Evolutionary conservation across 2,888 invertebrate genomes (phyloP).

Genomic region (Caenorhabditis zanzibari): DNA sequence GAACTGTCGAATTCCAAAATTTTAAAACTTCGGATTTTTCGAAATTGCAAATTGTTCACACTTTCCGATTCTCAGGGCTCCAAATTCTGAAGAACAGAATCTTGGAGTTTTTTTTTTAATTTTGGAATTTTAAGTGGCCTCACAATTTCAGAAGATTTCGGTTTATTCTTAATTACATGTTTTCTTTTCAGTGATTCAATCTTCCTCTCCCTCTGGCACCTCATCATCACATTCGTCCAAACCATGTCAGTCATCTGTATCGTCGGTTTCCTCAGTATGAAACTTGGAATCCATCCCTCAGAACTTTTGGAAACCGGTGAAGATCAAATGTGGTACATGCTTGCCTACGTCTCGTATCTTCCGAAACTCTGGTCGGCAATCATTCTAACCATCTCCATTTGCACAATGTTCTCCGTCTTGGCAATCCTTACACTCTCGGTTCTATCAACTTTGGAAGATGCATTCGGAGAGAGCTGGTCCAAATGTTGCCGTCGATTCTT

Average conservation of each 20-base stretch:
- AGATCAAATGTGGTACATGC: conserved; percentile 80
- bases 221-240: conserved; percentile 71
- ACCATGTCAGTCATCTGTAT: conserved; percentile 77
- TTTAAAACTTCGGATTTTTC: too few relatives aligned
- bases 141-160: too few relatives aligned
- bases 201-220: conserved; percentile 76
- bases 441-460: conserved; percentile 81
- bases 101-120: too few relatives aligned
- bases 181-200: conserved; percentile 78
- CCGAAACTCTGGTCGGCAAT: conserved; percentile 80
- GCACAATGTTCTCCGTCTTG: conserved; percentile 78
- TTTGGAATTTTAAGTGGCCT: too few relatives aligned
- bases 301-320: conserved; percentile 80
- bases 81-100: neutral
- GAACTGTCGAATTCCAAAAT: too few relatives aligned
- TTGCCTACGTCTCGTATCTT: conserved; percentile 79
- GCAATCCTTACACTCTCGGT: conserved; percentile 81
- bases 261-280: conserved; percentile 77
- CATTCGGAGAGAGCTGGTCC: conserved; percentile 81
- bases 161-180: too few relatives aligned
- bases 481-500: conserved; percentile 81
- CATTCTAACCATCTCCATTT: conserved; percentile 75
- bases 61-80: too few relatives aligned
- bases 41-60: too few relatives aligned
- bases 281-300: conserved; percentile 76